Percentiles rank a stretch among this genome's conserved stretches.
These are phyloP conservation scores for Alosa alosa DNA, from an alignment of 2,113 vertebrate species.

Conservation along the genomic window DNA sequence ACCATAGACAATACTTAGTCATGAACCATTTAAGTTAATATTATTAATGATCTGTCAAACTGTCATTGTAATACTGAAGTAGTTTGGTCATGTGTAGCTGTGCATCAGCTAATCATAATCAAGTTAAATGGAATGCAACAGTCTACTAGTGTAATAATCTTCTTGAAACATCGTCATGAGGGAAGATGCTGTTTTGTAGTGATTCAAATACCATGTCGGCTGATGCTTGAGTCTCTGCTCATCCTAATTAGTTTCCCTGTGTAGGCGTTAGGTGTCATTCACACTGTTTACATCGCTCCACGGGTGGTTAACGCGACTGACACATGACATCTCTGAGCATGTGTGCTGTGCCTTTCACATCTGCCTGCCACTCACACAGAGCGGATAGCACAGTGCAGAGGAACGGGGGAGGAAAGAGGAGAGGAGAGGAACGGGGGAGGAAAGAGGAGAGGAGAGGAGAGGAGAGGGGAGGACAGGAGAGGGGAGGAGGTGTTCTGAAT, in stretches of 20 bases:
- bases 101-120: not conserved
- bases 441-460: not conserved
- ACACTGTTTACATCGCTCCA: not conserved
- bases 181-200: not conserved
- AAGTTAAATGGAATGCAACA: no score
- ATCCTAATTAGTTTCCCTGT: not conserved
- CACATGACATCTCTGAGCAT: not conserved
- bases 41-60: no score
- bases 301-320: not conserved
- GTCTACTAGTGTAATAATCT: no score
- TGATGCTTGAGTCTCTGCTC: not conserved
- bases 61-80: no score
- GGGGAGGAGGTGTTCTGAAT: not conserved
- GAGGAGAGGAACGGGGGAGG: not conserved
- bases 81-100: no score
- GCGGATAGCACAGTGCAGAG: not conserved
- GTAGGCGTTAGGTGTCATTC: not conserved
- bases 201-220: not conserved
- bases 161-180: no score
- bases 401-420: not conserved
- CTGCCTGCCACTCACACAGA: constrained; percentile 32
- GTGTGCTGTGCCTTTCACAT: constrained; percentile 33
- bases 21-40: no score
- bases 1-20: no score
- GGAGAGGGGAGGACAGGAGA: not conserved